Evolutionary conservation across 2,888 invertebrate genomes (phyloP), one percentile per base, ranked within the genome.

Genomic region (Micropterix aruncella): DNA sequence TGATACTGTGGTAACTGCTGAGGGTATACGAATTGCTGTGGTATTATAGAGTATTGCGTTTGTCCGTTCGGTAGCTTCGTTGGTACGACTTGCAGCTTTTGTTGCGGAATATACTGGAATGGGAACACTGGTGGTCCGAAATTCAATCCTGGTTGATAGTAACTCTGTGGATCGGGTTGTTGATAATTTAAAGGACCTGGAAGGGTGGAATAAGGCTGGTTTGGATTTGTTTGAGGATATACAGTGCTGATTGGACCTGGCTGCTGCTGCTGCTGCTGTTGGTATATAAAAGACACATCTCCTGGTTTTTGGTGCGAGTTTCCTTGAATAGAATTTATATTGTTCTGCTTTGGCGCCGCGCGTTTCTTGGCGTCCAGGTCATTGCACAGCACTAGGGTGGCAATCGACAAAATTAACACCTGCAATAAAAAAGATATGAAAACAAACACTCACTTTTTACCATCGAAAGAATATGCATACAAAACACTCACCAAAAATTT

Each of bases 301-400:
- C 70, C 70, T 16, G 62, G 63, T 43, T 71, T 71, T 52, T 69
- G 70, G 3, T 62, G 62, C 38, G 68, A 67, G 1, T 47, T 50
- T 17, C 64, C 61, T 1, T 67, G 61, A 5, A 71, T 65, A 1
- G 67, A 53, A 49, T 71, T 71, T 39, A 69, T 47, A 37, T 55
- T 60, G 14, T 59, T 63, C 2, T 61, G 56, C 50, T 67, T 67
- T 2, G 46, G 44, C 2, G 60, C 62, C 9, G 66, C 70, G 47
- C 70, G 57, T 50, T 71, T 71, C 56, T 68, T 70, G 51, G 63
- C 65, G 40, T 70, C 70, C 2, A 47, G 55, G 43, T 70, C 70
- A 36, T 60, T 63, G 37, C 61, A 57, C 46, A 57, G 55, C 17
- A 57, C 63, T n/a, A 65, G 48, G 45, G 62, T 59, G 50, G 58